Percentiles rank a stretch among this genome's conserved stretches.
Conservation (phyloP, 1,140 invertebrate genomes). For the Holcopasites calliopsidis region DNA sequence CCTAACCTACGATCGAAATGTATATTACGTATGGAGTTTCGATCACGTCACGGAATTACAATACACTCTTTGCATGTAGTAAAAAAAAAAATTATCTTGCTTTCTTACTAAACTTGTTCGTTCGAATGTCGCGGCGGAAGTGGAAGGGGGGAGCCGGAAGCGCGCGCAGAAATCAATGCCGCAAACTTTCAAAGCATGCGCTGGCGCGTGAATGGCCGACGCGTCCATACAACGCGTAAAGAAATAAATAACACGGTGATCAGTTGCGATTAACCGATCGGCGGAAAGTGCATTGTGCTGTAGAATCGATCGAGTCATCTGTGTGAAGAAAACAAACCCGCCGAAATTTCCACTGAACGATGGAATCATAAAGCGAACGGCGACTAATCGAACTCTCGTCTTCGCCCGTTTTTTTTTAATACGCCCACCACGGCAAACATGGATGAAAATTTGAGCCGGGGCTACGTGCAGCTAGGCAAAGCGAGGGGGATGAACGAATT, state of each 20-base stretch:
- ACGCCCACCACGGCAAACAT: conserved; percentile 73
- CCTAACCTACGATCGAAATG: no score
- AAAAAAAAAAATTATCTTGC: no score
- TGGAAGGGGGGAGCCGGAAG: neutral
- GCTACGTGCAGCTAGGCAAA: conserved; percentile 84
- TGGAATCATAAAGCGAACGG: conserved; percentile 21
- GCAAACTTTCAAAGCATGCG: conserved; percentile 70
- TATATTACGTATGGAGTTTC: no score
- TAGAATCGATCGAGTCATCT: neutral
- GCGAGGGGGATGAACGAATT: conserved; percentile 79
- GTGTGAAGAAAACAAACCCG: neutral
- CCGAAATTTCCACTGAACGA: neutral
- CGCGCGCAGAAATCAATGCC: conserved; percentile 75
- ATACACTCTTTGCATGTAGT: no score
- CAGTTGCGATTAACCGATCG: conserved; percentile 29
- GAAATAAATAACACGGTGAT: conserved; percentile 55
- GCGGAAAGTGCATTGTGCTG: conserved; percentile 1
- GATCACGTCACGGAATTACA: no score
- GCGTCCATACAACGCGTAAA: conserved; percentile 29
- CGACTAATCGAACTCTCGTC: neutral
- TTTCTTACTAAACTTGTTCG: neutral
- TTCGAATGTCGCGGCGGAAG: neutral
- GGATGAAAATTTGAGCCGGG: conserved; percentile 85
- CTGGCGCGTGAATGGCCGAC: conserved; percentile 9
- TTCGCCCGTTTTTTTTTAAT: neutral